Evolutionary conservation across 2,888 invertebrate genomes (phyloP).

Genomic region (Scaptodrosophila latifasciaeformis): DNA sequence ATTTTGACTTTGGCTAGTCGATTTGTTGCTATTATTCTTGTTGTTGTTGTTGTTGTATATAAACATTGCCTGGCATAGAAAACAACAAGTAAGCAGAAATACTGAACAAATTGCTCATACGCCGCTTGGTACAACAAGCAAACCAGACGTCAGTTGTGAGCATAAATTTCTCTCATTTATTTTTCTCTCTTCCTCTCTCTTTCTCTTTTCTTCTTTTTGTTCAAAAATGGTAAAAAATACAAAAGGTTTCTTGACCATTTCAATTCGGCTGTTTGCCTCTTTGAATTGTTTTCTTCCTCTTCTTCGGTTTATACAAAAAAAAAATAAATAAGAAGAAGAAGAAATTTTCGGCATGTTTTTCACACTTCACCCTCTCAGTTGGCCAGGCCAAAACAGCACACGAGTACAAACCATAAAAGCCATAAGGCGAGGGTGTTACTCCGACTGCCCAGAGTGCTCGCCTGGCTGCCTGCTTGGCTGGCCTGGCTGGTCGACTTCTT

Average conservation of each 20-base stretch:
- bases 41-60: constrained; percentile 35
- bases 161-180: too few relatives aligned
- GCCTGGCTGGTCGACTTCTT: constrained; percentile 14
- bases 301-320: too few relatives aligned
- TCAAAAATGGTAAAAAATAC: too few relatives aligned
- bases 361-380: constrained; percentile 53
- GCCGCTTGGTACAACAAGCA: constrained; percentile 50
- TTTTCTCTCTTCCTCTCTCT: too few relatives aligned
- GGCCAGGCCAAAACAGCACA: constrained; percentile 43
- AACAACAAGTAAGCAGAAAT: neutral
- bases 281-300: too few relatives aligned
- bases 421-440: constrained; percentile 56
- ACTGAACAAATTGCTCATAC: constrained; percentile 46
- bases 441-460: constrained; percentile 21
- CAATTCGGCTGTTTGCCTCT: too few relatives aligned
- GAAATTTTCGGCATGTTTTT: constrained; percentile 61
- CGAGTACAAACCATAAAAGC: too few relatives aligned
- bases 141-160: too few relatives aligned
- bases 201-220: too few relatives aligned
- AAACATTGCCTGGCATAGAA: constrained; percentile 52
- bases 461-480: constrained; percentile 8
- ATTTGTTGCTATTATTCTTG: constrained; percentile 29
- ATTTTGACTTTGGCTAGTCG: constrained; percentile 58
- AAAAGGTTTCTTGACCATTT: too few relatives aligned
- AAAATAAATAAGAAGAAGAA: too few relatives aligned